Conservation (phyloP, 2,888 invertebrate genomes). For the Scelioninae gen. 1 region DNA sequence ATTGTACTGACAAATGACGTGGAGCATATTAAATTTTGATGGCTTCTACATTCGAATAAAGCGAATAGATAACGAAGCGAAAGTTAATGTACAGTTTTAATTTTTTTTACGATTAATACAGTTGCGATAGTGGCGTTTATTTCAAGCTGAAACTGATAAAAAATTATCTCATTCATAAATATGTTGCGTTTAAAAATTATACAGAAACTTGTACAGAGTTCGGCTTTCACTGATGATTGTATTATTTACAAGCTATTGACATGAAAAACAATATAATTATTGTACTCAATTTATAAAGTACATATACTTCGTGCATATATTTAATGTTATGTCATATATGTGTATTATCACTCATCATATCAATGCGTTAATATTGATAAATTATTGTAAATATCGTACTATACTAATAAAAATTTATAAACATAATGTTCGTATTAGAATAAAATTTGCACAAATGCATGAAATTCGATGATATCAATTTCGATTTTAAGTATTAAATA, state of each 20-base stretch:
- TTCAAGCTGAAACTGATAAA: background rate
- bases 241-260: background rate
- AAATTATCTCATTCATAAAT: constrained; percentile 17
- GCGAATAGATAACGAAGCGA: constrained; percentile 20
- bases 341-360: no score
- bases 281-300: background rate
- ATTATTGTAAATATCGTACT: no score
- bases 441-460: no score
- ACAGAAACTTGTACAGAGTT: background rate
- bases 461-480: background rate
- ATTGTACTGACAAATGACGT: constrained; percentile 38
- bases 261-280: background rate
- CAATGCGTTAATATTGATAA: no score
- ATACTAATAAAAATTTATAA: no score
- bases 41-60: constrained; percentile 19
- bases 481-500: background rate
- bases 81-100: constrained; percentile 18
- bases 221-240: background rate
- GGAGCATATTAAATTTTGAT: constrained; percentile 19
- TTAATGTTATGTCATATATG: no score
- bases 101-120: constrained; percentile 25
- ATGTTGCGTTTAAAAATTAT: constrained; percentile 1
- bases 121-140: constrained; percentile 10
- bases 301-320: no score
- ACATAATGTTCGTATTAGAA: no score